Conservation (phyloP, 2,113 vertebrate species). For the Pseudolaguvia tuberculata region DNA sequence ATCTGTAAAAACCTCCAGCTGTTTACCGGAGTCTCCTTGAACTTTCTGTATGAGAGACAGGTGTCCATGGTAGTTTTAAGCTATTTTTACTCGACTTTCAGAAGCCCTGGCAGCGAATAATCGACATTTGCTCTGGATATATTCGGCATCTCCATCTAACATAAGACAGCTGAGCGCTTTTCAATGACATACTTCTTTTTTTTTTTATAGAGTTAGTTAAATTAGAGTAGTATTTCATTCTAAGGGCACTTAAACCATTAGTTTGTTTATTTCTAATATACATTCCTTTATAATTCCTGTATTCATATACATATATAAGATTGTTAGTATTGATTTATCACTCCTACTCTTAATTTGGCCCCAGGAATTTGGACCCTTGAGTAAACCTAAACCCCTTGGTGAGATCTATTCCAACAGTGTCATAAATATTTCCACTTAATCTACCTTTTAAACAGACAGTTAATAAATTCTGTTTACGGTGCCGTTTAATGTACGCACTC, state of each 20-base stretch:
- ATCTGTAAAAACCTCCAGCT: neutral
- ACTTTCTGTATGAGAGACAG: neutral
- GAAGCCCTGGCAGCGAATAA: neutral
- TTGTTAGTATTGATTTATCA: constrained; percentile 3
- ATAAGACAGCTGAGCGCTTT: neutral
- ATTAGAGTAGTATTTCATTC: neutral
- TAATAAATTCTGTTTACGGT: neutral
- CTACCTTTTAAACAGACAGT: neutral
- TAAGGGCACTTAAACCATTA: no score
- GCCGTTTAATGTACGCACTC: neutral
- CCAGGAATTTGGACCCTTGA: neutral
- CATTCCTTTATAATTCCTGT: no score
- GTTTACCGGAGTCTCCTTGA: constrained; percentile 15
- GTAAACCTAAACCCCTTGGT: constrained; percentile 2
- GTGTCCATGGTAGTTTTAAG: neutral
- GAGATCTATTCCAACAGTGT: constrained; percentile 9
- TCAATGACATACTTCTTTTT: constrained; percentile 1
- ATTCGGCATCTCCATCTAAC: neutral
- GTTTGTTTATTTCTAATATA: no score
- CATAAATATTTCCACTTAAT: neutral
- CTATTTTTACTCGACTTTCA: constrained; percentile 19
- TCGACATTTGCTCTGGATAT: neutral
- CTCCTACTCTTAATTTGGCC: neutral
- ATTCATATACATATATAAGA: neutral
- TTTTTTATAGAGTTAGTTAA: no score